Evolutionary conservation across 2,113 vertebrate species (phyloP).

Genomic region (Chinchilla lanigera): DNA sequence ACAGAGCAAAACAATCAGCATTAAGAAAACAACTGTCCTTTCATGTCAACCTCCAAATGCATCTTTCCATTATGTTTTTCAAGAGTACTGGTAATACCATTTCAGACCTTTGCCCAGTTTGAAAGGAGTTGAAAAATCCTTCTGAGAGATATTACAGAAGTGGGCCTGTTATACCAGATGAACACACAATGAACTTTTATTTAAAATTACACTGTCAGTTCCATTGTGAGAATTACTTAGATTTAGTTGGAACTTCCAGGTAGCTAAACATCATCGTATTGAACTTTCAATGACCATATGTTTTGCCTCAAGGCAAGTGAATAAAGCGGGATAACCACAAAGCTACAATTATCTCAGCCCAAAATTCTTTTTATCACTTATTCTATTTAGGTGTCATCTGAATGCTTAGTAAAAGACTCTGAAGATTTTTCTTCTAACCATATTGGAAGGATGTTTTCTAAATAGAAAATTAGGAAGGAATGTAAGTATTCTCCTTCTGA

Average conservation of each 20-base stretch:
- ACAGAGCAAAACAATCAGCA: neutral
- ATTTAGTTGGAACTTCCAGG: neutral
- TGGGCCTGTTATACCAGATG: neutral
- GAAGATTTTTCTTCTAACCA: neutral
- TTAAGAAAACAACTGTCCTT: neutral
- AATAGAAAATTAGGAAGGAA: conserved; percentile 16
- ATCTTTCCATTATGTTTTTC: neutral
- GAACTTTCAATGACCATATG: neutral
- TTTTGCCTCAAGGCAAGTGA: neutral
- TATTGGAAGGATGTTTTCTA: neutral
- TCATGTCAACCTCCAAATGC: neutral
- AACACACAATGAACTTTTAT: neutral
- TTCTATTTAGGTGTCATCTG: neutral
- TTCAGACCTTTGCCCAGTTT: neutral
- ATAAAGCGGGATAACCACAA: neutral
- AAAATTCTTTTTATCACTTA: neutral
- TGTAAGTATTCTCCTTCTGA: neutral
- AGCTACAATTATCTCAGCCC: neutral
- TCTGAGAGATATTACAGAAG: fast-evolving
- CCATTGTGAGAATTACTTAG: neutral
- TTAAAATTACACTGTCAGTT: conserved; percentile 1
- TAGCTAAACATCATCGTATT: neutral
- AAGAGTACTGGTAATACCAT: neutral
- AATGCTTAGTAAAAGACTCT: conserved; percentile 7
- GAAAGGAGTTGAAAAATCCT: neutral